Evolutionary conservation across 2,888 invertebrate genomes (phyloP).

Genomic region (Xestia sexstrigata): DNA sequence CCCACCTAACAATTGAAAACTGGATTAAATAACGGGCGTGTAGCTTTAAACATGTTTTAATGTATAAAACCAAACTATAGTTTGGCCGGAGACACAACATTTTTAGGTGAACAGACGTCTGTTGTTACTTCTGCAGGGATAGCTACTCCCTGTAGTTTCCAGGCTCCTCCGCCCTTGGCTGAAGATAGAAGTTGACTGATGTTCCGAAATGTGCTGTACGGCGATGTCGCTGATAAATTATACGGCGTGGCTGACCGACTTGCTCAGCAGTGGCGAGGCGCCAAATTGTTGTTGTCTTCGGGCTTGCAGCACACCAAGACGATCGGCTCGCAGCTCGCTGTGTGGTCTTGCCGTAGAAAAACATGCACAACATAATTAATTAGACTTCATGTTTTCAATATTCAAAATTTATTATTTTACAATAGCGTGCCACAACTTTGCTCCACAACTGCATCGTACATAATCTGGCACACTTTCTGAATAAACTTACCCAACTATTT

Average conservation of each 20-base stretch:
- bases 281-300: neutral
- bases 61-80: neutral
- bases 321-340: neutral
- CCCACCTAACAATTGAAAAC: too few species aligned
- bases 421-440: slow-evolving; percentile 5
- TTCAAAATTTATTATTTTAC: neutral
- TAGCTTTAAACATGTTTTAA: neutral
- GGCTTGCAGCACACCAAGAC: neutral
- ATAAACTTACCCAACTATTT: neutral
- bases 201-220: neutral
- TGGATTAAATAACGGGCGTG: neutral
- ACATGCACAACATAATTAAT: neutral
- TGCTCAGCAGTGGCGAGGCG: neutral
- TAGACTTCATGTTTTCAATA: neutral
- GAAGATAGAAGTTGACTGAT: neutral
- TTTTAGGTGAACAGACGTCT: neutral
- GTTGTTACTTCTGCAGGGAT: neutral
- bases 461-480: slow-evolving; percentile 19
- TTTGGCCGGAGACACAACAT: neutral
- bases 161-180: neutral
- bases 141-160: neutral
- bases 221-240: neutral
- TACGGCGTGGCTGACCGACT: neutral
- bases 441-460: neutral
- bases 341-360: neutral